Conservation (phyloP, 2,888 invertebrate genomes). For the Anaspis maculata region DNA sequence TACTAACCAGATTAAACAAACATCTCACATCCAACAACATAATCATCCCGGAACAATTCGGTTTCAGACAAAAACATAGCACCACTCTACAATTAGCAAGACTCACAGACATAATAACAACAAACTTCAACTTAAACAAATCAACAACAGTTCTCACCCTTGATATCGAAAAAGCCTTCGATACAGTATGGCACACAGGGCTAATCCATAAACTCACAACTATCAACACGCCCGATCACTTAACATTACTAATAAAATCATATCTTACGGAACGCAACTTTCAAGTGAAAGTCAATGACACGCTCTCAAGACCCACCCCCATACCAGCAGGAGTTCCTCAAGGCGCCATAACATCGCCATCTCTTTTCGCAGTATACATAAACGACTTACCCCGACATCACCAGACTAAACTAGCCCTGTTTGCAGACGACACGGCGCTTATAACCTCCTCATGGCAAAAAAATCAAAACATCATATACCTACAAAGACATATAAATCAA, state of each 20-base stretch:
- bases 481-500: neutral
- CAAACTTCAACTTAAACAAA: neutral
- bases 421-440: slow-evolving; percentile 5
- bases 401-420: slow-evolving; percentile 1
- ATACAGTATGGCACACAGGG: slow-evolving; percentile 1
- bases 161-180: slow-evolving; percentile 2
- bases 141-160: neutral
- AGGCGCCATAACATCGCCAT: neutral
- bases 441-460: neutral
- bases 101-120: slow-evolving; percentile 1
- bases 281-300: neutral
- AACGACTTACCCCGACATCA: neutral
- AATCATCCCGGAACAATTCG: neutral
- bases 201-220: neutral
- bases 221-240: neutral
- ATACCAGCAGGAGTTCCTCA: slow-evolving; percentile 1
- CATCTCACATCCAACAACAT: neutral
- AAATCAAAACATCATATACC: neutral
- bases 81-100: neutral
- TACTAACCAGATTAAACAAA: neutral
- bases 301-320: neutral
- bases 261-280: neutral
- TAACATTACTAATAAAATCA: neutral
- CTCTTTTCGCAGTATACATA: neutral
- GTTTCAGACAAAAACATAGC: neutral